phyloP scores from a whole-genome alignment of 2,888 invertebrate species.

The Morinoia aosen region DNA sequence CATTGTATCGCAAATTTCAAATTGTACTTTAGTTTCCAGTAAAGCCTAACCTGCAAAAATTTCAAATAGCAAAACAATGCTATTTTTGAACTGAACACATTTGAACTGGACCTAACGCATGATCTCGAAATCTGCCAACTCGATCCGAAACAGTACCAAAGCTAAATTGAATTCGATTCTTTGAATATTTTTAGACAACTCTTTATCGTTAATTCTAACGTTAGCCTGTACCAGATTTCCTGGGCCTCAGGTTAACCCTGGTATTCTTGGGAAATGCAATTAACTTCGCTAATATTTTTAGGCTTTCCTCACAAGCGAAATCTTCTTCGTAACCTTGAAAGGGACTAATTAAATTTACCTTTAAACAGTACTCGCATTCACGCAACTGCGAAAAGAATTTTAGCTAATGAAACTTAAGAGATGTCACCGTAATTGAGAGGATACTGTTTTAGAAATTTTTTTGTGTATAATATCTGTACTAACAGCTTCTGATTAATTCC shows the following conservation, averaged over 20 bases:
- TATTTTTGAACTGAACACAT: too few relatives aligned
- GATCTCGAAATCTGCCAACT: not conserved
- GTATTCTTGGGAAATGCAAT: not conserved
- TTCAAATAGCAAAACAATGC: too few relatives aligned
- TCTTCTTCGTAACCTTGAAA: not conserved
- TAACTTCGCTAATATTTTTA: not conserved
- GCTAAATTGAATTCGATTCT: not conserved
- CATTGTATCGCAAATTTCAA: too few relatives aligned
- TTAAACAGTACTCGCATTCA: not conserved
- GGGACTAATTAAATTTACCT: not conserved
- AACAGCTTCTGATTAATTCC: too few relatives aligned
- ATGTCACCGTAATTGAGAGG: not conserved
- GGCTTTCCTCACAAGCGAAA: not conserved
- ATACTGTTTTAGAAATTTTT: not conserved
- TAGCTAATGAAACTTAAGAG: not conserved
- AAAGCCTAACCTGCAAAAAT: too few relatives aligned
- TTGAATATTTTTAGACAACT: not conserved
- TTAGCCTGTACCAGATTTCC: not conserved
- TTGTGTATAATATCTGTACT: not conserved
- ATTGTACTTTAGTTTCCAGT: too few relatives aligned
- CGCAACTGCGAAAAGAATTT: not conserved
- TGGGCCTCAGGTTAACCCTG: not conserved
- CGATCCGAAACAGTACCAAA: not conserved
- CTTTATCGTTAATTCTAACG: not conserved
- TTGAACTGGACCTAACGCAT: not conserved